Evolutionary conservation across 2,113 vertebrate genomes (phyloP), one percentile per base, ranked within the genome.

Genomic region (Megaceryle maxima): DNA sequence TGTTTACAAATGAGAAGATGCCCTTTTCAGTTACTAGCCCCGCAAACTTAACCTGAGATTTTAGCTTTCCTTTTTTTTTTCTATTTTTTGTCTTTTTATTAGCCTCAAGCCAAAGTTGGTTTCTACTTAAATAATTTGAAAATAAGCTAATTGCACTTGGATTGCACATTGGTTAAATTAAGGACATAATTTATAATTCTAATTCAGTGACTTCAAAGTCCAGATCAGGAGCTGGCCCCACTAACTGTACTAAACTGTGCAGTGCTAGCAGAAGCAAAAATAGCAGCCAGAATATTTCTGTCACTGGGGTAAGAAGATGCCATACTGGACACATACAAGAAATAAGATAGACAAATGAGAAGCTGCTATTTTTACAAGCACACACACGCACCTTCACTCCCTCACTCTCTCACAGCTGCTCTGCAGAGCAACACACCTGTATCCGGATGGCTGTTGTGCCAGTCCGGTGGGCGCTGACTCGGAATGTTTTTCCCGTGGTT

Each of bases 1-100:
- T 94, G 93, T 94, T 94, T 96, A 96, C 92, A 93, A 74, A 63
- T 24, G 56, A 83, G 51, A 79, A 76, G 53, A 82, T 90, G 39
- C 66, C 59, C 35, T 83, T 92, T 91, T 83, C 75, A 88, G 10
- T 72, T 73, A 51, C 44, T 39, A 19, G 31, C 18, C 53, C 21
- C 92, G 55, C 37, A 70, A 85, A 80, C 28, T 51, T 50, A 83
- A 31, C 37, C 51, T 63, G 72, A 86, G 75, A 46, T 83, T 44
- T 73, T 35, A 77, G 37, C 79, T 82, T 74, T 48, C 19, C 17
- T 55, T 64, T 50, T 51, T 62, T 25, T 6, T 29, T 39, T 17
- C 17, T 50, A 56, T 50, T 46, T 62, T 28, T 48, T 50, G 43
- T 19, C 5, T 20, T 64, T 22, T 19, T 19, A 16, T 3, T 33